Conservation (phyloP, 2,797 vertebrate species). For the Ispidina lecontei region DNA sequence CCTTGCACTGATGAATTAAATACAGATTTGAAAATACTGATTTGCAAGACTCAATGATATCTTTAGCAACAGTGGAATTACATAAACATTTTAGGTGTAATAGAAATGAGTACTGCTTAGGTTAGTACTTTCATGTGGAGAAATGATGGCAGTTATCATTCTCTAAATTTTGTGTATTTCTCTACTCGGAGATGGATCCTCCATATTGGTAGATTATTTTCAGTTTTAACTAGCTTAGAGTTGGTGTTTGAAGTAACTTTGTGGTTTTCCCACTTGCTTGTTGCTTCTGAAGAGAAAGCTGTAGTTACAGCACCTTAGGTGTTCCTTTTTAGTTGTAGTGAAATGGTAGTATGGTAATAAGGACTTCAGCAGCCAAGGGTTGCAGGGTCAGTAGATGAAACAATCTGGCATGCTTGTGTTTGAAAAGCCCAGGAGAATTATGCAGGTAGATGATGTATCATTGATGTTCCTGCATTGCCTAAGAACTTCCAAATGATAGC, state of each 20-base stretch:
- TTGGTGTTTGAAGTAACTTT: not conserved
- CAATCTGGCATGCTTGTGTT: not conserved
- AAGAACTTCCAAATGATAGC: not conserved
- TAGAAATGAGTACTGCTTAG: not conserved
- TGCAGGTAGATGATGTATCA: rapidly evolving
- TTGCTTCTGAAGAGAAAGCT: not conserved
- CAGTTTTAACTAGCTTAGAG: not conserved
- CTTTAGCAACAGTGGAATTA: not conserved
- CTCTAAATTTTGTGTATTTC: not conserved
- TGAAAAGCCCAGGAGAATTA: not conserved
- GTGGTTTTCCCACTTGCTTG: not conserved
- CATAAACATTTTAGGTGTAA: not conserved
- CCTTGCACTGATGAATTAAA: not conserved
- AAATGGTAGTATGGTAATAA: not conserved
- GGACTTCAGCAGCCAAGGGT: not conserved
- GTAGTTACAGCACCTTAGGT: not conserved
- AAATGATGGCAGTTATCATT: not conserved
- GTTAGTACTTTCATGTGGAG: not conserved
- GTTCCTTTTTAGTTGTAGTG: not conserved
- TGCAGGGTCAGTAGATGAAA: not conserved
- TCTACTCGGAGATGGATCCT: not conserved
- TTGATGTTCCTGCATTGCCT: not conserved
- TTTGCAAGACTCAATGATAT: not conserved
- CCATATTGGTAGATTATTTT: not conserved
- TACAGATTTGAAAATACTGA: not conserved